phyloP scores from a whole-genome alignment of 2,113 vertebrate species.

The Cercopithecus mona region DNA sequence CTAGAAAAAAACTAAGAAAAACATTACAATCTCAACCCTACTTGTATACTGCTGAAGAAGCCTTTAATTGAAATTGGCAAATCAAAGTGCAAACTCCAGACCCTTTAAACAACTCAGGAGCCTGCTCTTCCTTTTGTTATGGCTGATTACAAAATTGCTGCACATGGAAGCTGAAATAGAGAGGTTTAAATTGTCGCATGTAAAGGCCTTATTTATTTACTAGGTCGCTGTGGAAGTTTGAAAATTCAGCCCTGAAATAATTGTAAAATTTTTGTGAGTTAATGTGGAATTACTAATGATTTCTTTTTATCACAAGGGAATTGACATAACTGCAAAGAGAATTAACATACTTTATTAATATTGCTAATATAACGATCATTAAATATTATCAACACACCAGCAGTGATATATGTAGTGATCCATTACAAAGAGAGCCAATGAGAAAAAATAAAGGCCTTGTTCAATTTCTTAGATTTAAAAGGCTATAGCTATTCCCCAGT shows the following conservation, averaged over 20 bases:
- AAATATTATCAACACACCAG: conserved; percentile 65
- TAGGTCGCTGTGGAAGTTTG: conserved; percentile 5
- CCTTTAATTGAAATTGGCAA: neutral
- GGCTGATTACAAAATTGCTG: neutral
- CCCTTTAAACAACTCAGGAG: neutral
- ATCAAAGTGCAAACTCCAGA: neutral
- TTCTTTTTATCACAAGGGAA: conserved; percentile 63
- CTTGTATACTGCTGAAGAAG: neutral
- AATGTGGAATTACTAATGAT: conserved; percentile 67
- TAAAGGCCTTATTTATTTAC: conserved; percentile 50
- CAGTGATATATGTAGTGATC: conserved; percentile 37
- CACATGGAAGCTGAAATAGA: neutral
- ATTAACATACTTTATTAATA: conserved; percentile 69
- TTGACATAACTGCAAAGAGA: conserved; percentile 63
- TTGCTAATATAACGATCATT: conserved; percentile 64
- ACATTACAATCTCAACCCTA: neutral
- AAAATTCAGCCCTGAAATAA: conserved; percentile 65
- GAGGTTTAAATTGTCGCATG: neutral
- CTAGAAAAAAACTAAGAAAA: neutral
- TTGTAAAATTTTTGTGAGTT: conserved; percentile 51
- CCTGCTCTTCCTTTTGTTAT: neutral
- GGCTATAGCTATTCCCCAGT: conserved; percentile 27
- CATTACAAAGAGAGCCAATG: conserved; percentile 42
- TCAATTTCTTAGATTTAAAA: conserved; percentile 42
- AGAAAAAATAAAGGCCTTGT: conserved; percentile 25